phyloP scores from a whole-genome alignment of 2,113 vertebrate genomes.

The Lampris megalopsis region DNA sequence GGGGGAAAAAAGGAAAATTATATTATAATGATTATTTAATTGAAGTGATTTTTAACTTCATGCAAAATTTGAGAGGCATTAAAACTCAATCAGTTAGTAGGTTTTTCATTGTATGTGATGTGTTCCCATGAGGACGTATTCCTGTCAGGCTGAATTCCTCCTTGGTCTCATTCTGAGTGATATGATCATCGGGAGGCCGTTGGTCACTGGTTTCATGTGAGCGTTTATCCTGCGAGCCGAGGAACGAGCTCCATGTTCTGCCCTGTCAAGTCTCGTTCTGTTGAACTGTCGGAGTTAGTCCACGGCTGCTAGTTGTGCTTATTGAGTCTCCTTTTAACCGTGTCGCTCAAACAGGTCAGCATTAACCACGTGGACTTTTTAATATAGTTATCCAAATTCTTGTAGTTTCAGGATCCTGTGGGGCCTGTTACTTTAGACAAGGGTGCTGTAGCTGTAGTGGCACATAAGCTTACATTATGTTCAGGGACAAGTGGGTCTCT shows the following conservation, averaged over 20 bases:
- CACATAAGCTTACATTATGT: background rate
- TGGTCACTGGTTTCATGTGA: background rate
- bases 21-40: no score
- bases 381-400: conserved; percentile 2
- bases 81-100: no score
- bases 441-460: background rate
- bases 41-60: no score
- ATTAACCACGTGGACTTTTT: conserved; percentile 6
- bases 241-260: background rate
- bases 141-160: no score
- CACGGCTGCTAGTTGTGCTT: conserved; percentile 40
- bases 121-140: no score
- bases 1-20: no score
- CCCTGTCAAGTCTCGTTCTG: background rate
- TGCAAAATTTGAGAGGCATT: no score
- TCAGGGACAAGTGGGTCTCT: background rate
- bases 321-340: background rate
- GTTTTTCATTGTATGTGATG: no score
- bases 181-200: no score
- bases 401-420: background rate
- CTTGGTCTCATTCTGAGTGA: no score
- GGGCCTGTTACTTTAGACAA: background rate
- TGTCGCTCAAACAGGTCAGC: background rate
- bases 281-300: conserved; percentile 21
- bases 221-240: no score